These are phyloP conservation scores for Zoanthus sansibaricus DNA, from an alignment of 92 coral and sea anemone species.

Conservation along the genomic window DNA sequence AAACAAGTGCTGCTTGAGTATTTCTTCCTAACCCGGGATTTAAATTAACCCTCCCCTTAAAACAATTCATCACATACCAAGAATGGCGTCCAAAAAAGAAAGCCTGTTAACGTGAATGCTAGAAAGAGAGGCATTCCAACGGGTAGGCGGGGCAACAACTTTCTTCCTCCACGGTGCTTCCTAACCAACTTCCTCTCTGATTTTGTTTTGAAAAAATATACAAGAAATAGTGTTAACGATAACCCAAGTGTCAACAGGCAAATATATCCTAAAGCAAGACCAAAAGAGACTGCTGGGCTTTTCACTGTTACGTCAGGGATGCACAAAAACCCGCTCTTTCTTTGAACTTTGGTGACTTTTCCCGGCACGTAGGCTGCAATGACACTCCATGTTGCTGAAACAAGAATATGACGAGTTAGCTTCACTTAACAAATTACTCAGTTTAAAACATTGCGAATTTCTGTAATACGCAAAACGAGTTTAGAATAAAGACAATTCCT, in stretches of 20 bases:
- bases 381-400: conserved; percentile 21
- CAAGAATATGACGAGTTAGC: not conserved
- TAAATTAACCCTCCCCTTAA: too few species aligned
- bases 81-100: conserved; percentile 31
- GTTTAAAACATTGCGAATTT: too few species aligned
- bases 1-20: too few species aligned
- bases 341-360: conserved; percentile 2
- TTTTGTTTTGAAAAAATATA: not conserved
- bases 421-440: not conserved
- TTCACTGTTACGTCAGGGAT: not conserved
- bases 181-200: conserved; percentile 28
- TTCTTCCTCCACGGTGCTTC: conserved; percentile 41
- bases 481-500: too few species aligned
- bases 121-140: not conserved
- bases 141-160: conserved; percentile 22
- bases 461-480: too few species aligned
- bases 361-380: not conserved
- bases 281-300: not conserved
- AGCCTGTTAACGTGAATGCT: not conserved
- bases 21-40: too few species aligned
- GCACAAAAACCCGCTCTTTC: not conserved
- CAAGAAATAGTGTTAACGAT: not conserved
- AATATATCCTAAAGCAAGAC: not conserved
- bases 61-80: conserved; percentile 14
- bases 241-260: not conserved